Evolutionary conservation across 1,140 invertebrate genomes (phyloP), one percentile per base, ranked within the genome.

Genomic region (Lordiphosa collinella): DNA sequence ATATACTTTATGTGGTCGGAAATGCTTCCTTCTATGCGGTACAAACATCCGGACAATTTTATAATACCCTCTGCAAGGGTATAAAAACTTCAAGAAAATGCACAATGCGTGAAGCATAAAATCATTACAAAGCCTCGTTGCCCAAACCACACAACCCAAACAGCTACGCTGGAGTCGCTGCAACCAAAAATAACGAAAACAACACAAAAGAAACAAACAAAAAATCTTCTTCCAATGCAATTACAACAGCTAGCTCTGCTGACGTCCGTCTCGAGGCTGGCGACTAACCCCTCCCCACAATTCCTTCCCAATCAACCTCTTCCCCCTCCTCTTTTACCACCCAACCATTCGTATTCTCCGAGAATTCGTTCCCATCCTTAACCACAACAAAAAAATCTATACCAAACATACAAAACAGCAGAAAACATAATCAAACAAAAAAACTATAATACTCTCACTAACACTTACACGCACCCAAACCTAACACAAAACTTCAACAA

Each of bases 101-200:
- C n/a, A n/a, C n/a, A n/a, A n/a, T n/a, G n/a, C n/a, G n/a, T n/a
- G n/a, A n/a, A n/a, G n/a, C n/a, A n/a, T n/a, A n/a, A n/a, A n/a
- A n/a, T n/a, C n/a, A n/a, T n/a, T n/a, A n/a, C n/a, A n/a, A n/a
- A n/a, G n/a, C n/a, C n/a, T n/a, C n/a, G n/a, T n/a, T n/a, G n/a
- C n/a, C n/a, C n/a, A n/a, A n/a, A n/a, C n/a, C n/a, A n/a, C n/a
- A n/a, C n/a, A n/a, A n/a, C n/a, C n/a, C n/a, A n/a, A 31, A 6
- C 48, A 58, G 4, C 36, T 51, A 51, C 31, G 43, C 8, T 51
- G 37, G 14, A n/a, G 14, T 16, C 14, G 14, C 14, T 16, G 14
- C 14, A 16, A 16, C n/a, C 14, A 16, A 16, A 16, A 16, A 16
- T 16, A 1, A 16, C 10, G 22, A 57, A 11, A 49, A 49, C 32